phyloP scores from a whole-genome alignment of 2,113 vertebrate species.

The Trematocara stigmaticum region DNA sequence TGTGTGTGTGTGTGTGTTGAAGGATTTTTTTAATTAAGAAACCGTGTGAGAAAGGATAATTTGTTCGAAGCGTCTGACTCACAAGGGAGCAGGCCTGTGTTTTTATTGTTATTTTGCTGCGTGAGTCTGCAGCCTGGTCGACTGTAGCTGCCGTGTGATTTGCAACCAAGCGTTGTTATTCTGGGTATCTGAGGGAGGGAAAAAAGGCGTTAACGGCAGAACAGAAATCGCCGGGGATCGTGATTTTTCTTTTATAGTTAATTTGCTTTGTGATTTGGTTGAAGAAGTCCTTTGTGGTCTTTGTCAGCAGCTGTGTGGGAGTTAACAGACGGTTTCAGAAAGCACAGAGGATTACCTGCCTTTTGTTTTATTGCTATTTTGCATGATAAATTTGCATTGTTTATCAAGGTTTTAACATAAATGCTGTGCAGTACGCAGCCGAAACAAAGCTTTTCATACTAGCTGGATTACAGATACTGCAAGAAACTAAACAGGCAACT shows the following conservation, averaged over 20 bases:
- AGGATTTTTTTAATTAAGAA: constrained; percentile 25
- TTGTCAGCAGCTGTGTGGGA: constrained; percentile 49
- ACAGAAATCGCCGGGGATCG: constrained; percentile 5
- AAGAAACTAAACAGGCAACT: background rate
- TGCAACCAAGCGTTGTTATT: background rate
- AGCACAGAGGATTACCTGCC: background rate
- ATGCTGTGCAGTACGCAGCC: background rate
- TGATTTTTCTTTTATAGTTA: constrained; percentile 19
- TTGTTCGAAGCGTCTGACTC: background rate
- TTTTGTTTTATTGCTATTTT: constrained; percentile 26
- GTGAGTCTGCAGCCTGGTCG: background rate
- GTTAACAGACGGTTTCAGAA: constrained; percentile 12
- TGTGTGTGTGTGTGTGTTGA: background rate
- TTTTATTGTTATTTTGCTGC: background rate
- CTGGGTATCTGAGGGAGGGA: background rate
- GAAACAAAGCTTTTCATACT: background rate
- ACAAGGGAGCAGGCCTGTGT: background rate
- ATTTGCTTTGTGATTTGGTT: constrained; percentile 47
- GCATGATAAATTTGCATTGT: constrained; percentile 11
- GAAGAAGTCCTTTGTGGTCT: constrained; percentile 27
- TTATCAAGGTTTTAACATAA: background rate
- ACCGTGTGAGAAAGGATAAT: background rate
- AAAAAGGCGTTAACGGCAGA: background rate
- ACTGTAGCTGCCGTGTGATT: background rate
- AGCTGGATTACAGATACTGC: background rate